phyloP scores from a whole-genome alignment of 2,113 vertebrate genomes.

The Upupa epops region DNA sequence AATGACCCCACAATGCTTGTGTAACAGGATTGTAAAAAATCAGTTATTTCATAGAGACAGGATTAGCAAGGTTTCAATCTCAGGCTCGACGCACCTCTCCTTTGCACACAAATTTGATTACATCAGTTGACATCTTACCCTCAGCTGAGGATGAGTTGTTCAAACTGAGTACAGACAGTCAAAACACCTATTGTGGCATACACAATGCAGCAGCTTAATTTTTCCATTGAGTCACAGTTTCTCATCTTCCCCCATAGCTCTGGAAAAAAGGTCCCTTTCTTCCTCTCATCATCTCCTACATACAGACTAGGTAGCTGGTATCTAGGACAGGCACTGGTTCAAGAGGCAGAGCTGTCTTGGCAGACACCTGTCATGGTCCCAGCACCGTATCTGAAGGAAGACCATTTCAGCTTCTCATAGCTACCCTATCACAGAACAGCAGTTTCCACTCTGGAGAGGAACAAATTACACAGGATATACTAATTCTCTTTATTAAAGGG shows the following conservation, averaged over 20 bases:
- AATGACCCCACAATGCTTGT: not conserved
- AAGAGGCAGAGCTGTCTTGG: not conserved
- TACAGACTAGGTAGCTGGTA: fast-evolving
- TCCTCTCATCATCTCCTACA: not conserved
- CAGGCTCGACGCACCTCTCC: not conserved
- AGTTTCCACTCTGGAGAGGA: not conserved
- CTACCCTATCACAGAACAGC: not conserved
- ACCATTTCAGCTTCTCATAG: not conserved
- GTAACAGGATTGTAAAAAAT: not conserved
- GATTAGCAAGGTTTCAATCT: not conserved
- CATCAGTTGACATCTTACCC: not conserved
- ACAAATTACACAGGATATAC: not conserved
- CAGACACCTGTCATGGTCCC: not conserved
- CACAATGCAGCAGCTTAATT: not conserved
- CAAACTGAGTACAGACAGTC: not conserved
- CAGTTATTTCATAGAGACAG: not conserved
- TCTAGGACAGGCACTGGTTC: not conserved
- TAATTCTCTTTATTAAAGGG: not conserved
- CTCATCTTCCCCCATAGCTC: not conserved
- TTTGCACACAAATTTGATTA: not conserved
- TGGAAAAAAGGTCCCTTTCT: not conserved
- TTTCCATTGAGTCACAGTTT: not conserved
- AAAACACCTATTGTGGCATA: not conserved
- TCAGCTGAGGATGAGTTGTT: not conserved
- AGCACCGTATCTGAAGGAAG: not conserved